Evolutionary conservation across 1,140 invertebrate species (phyloP).

Genomic region (Lasioglossum albipes): DNA sequence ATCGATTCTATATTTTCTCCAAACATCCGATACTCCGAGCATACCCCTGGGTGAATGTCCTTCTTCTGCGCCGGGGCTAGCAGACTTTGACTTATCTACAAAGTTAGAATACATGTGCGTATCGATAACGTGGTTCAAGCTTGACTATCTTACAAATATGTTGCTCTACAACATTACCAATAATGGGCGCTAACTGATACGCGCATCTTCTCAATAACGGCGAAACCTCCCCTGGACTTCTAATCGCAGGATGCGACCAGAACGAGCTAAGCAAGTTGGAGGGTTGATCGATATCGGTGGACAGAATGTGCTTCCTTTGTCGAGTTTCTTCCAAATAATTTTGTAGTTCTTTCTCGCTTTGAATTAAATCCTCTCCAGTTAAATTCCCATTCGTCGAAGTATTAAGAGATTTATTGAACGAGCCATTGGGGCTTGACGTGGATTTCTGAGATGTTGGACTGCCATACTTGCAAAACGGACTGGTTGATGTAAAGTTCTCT

Average conservation of each 20-base stretch:
- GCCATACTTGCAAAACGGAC: slow-evolving; percentile 69
- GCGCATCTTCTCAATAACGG: slow-evolving; percentile 79
- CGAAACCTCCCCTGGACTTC: slow-evolving; percentile 80
- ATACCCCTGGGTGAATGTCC: slow-evolving; percentile 77
- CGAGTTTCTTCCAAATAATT: slow-evolving; percentile 71
- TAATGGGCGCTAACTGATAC: slow-evolving; percentile 81
- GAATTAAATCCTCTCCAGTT: slow-evolving; percentile 72
- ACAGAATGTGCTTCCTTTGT: slow-evolving; percentile 66
- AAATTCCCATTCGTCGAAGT: slow-evolving; percentile 67
- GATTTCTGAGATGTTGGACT: slow-evolving; percentile 61
- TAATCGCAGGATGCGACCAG: slow-evolving; percentile 82
- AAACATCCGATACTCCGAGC: slow-evolving; percentile 79
- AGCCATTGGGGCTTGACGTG: slow-evolving; percentile 64
- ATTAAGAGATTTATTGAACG: slow-evolving; percentile 69
- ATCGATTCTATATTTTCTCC: slow-evolving; percentile 83
- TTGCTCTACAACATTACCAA: slow-evolving; percentile 70
- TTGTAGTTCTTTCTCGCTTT: slow-evolving; percentile 69
- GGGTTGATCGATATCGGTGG: slow-evolving; percentile 71
- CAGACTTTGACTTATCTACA: slow-evolving; percentile 70
- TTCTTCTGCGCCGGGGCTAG: slow-evolving; percentile 80
- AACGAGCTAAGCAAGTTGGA: slow-evolving; percentile 80
- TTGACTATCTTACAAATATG: neutral
- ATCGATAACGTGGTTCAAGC: neutral
- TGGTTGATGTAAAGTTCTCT: slow-evolving; percentile 69
- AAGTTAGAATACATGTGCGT: neutral